A percentile compares a stretch with the other conserved stretches of the same genome.
Conservation (phyloP, 2,797 vertebrate genomes). For the Megalops cyprinoides region DNA sequence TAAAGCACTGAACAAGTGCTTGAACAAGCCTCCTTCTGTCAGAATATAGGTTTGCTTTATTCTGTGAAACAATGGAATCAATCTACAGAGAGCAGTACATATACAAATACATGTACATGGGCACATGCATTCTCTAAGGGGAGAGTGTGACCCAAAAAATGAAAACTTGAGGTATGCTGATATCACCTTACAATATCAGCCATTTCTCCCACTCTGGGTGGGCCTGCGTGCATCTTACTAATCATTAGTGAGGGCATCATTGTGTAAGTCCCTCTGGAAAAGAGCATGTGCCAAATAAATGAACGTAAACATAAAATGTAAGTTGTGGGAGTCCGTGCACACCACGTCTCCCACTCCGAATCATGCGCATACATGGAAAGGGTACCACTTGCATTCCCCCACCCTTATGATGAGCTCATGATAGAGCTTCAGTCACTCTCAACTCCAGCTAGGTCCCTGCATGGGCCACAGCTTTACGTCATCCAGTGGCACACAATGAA, state of each 20-base stretch:
- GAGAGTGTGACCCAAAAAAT: not conserved
- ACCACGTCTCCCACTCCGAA: not conserved
- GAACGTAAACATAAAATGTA: too few relatives aligned
- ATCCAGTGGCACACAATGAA: not conserved
- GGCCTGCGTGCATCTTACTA: not conserved
- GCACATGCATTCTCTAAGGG: not conserved
- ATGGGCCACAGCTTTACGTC: not conserved
- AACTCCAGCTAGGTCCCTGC: not conserved
- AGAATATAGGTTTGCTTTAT: not conserved
- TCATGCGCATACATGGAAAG: not conserved
- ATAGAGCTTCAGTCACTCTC: not conserved
- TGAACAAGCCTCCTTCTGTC: not conserved
- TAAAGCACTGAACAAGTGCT: conserved; percentile 14
- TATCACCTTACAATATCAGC: not conserved
- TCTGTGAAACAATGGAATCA: conserved; percentile 6
- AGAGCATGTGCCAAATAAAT: too few relatives aligned
- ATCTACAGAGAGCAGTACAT: not conserved
- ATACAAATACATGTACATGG: not conserved
- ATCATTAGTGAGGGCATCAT: not conserved
- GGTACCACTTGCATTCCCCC: not conserved
- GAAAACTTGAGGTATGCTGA: not conserved
- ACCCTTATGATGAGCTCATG: not conserved
- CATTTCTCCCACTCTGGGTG: too few relatives aligned
- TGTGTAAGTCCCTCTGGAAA: too few relatives aligned
- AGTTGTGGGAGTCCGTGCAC: too few relatives aligned